These are phyloP conservation scores for Rhinichthys osculus DNA, from an alignment of 2,797 vertebrate species.

Conservation along the genomic window DNA sequence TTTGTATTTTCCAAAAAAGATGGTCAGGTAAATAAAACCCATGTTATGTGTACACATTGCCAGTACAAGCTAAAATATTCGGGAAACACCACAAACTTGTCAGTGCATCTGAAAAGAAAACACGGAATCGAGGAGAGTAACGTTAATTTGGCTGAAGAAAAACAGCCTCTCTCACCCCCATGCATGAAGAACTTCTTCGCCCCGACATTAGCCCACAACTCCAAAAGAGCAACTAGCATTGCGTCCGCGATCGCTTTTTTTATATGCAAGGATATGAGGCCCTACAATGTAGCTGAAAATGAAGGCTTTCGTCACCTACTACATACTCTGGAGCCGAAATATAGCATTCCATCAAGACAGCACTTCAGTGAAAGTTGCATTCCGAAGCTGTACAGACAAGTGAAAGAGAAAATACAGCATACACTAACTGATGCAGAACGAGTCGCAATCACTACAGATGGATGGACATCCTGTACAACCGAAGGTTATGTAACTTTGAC, in stretches of 20 bases:
- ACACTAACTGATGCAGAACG: too few relatives aligned
- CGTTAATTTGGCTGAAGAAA: too few relatives aligned
- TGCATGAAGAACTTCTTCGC: neutral
- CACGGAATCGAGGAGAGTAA: too few relatives aligned
- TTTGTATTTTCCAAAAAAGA: too few relatives aligned
- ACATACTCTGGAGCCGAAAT: slow-evolving; percentile 4
- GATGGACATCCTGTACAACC: neutral
- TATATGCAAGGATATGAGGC: neutral
- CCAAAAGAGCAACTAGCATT: neutral
- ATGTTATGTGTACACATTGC: too few relatives aligned
- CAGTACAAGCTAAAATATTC: too few relatives aligned
- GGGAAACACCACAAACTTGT: too few relatives aligned
- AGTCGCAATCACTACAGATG: too few relatives aligned
- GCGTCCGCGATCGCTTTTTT: neutral
- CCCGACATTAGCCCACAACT: neutral
- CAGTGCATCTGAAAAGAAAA: too few relatives aligned
- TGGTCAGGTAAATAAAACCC: too few relatives aligned
- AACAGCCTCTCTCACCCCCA: too few relatives aligned
- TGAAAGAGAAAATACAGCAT: too few relatives aligned
- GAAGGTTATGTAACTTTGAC: neutral
- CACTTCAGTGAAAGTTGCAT: slow-evolving; percentile 17
- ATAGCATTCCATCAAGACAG: slow-evolving; percentile 8
- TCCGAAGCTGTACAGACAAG: neutral
- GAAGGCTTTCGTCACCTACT: neutral
- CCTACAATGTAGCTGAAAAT: neutral